Base-by-base conservation (phyloP, 2,888 invertebrate species). In the Andrena fulva region DNA sequence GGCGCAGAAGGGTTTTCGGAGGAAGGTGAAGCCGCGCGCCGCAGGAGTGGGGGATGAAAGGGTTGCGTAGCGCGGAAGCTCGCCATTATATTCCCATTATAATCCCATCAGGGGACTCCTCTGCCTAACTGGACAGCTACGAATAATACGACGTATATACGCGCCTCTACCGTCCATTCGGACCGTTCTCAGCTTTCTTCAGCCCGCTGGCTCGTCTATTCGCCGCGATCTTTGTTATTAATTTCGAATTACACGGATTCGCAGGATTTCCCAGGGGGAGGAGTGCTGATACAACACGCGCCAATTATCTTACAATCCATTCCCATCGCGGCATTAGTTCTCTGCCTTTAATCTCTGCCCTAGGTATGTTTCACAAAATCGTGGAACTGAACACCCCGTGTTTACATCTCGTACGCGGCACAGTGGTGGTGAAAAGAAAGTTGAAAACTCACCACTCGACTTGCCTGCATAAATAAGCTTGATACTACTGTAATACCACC, bases 11-110 rank as follows among this genome's bases (percentile, higher is more conserved):
- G 85, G 78, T 73, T 72, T 73, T 72, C 78, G 78, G 74, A 59
- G 75, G 67, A 78, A 76, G 77, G 74, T 78, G 73, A 77, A 73
- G 77, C 48, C 69, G 74, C 60, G 82, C 77, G 60, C 60, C 66
- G 69, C 33, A 71, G 64, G 62, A 81, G 76, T 68, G 77, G 76
- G 77, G 73, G 72, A 73, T 81, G 78, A 79, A 86, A 89, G 84
- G 88, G 86, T 82, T 86, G 92, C 92, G 92, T 93, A 92, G 89
- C 86, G 82, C 93, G 90, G 93, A 92, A 92, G 92, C 91, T 88
- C 88, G 89, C 91, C 90, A 93, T 93, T 93, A 93, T 92, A 92
- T 92, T 92, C 92, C 89, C 92, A 93, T 93, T 92, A 93, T 92
- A 93, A 92, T 92, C 92, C 90, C 92, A 93, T 93, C 92, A 92